phyloP scores from a whole-genome alignment of 1,140 invertebrate species.

The Drosophila repleta region DNA sequence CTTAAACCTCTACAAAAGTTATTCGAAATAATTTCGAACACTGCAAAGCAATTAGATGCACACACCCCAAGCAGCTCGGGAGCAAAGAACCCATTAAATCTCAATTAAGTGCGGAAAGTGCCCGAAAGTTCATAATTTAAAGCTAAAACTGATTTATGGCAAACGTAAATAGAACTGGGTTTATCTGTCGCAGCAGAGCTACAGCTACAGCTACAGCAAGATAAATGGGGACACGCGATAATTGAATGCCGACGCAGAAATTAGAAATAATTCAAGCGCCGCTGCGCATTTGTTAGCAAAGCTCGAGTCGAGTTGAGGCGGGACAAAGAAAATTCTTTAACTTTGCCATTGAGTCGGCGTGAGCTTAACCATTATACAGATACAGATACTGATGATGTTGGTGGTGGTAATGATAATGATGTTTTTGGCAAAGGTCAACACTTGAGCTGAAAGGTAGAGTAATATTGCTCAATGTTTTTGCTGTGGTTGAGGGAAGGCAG shows the following conservation, averaged over 20 bases:
- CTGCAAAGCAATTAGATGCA: no score
- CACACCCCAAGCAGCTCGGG: no score
- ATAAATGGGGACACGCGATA: neutral
- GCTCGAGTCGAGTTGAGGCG: neutral
- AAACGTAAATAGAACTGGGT: neutral
- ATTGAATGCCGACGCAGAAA: neutral
- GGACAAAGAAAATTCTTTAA: neutral
- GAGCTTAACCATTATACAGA: neutral
- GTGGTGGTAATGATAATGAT: no score
- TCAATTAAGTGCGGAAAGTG: no score
- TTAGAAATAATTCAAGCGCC: neutral
- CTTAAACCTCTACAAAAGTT: no score
- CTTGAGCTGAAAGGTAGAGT: neutral
- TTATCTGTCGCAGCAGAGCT: no score
- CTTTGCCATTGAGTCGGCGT: neutral
- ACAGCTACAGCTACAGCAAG: no score
- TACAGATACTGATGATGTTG: neutral
- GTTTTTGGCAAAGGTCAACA: neutral
- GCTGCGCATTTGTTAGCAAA: neutral
- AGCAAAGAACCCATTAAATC: no score
- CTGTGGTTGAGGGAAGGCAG: neutral
- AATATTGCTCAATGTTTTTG: neutral
- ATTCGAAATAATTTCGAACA: no score
- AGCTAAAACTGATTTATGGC: slow-evolving; percentile 1
- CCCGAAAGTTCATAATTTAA: no score